A percentile compares a stretch with the other conserved stretches of the same genome.
Conservation (phyloP, 2,113 vertebrate genomes). For the Hemicordylus capensis region DNA sequence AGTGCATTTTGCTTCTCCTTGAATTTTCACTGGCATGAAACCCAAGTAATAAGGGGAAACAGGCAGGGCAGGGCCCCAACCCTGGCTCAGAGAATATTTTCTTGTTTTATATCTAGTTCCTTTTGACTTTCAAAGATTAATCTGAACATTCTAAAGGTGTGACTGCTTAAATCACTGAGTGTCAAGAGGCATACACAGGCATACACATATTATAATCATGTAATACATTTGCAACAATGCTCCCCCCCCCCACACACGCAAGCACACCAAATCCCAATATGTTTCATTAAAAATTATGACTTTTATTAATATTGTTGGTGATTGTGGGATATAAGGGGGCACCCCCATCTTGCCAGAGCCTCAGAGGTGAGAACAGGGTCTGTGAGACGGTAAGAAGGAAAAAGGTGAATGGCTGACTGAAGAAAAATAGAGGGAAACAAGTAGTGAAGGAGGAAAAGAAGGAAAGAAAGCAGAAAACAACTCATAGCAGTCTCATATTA, state of each 20-base stretch:
- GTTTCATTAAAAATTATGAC: too few species aligned
- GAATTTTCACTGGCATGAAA: conserved; percentile 73
- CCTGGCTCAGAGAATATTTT: conserved; percentile 63
- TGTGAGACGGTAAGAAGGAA: background rate
- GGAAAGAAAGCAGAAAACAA: background rate
- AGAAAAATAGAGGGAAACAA: too few species aligned
- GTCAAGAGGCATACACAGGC: conserved; percentile 36
- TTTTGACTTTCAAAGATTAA: conserved; percentile 64
- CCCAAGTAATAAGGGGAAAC: conserved; percentile 74
- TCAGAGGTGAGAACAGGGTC: background rate
- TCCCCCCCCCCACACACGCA: too few species aligned
- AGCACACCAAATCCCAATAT: too few species aligned
- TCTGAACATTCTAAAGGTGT: conserved; percentile 47
- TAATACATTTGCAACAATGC: background rate
- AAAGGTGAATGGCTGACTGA: background rate
- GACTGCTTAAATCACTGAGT: conserved; percentile 28
- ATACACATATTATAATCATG: background rate
- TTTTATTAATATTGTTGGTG: too few species aligned
- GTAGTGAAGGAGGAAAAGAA: background rate
- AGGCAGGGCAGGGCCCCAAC: conserved; percentile 61
- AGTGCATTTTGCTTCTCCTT: conserved; percentile 70
- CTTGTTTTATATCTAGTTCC: conserved; percentile 68
- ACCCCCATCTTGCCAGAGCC: background rate
- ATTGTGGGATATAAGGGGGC: background rate
- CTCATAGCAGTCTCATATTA: background rate